Evolutionary conservation across 2,797 vertebrate species (phyloP), one percentile per base, ranked within the genome.

Genomic region (Oophaga sylvatica): DNA sequence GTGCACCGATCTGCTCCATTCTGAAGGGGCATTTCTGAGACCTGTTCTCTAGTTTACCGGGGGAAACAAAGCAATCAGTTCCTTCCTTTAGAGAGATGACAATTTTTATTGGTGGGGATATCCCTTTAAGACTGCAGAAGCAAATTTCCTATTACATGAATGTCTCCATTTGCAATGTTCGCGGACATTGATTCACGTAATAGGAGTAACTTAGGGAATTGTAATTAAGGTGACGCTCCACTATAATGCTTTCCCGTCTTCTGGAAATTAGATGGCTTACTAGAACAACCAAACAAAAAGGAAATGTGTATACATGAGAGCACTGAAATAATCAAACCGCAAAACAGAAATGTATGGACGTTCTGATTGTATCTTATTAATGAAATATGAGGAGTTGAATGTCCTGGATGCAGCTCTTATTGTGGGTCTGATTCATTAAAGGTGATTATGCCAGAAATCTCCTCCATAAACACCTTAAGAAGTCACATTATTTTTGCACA

Each of bases 271-370:
- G 13, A 20, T 31, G 20, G 26, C 19, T 16, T 31, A 9, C 15
- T 2, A 79, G 9, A 22, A 10, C 31, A 80, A 41, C 10, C 8
- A 22, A 53, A 53, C 11, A 53, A 53, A 80, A 7, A 12, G 35
- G n/a, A 57, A 79, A 79, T 79, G 56, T 56, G 13, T 59, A 53
- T 13, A 78, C 56, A 80, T 45, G 12, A 41, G 29, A 17, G 17
- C 17, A 26, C 10, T 29, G 57, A 17, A 80, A 29, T 79, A 31
- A 15, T 26, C 71, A 75, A 1, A n/a, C 22, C 22, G n/a, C 20
- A 77, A 48, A 45, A n/a, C 11, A 59, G 76, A 78, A 78, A 78
- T 78, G 76, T 60, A 80, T 31, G 60, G 26, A 31, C 17, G 17
- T 12, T 80, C 2, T 48, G 73, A 76, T 20, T 80, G 77, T 13